phyloP scores from a whole-genome alignment of 2,113 vertebrate genomes.

The Pheucticus melanocephalus region DNA sequence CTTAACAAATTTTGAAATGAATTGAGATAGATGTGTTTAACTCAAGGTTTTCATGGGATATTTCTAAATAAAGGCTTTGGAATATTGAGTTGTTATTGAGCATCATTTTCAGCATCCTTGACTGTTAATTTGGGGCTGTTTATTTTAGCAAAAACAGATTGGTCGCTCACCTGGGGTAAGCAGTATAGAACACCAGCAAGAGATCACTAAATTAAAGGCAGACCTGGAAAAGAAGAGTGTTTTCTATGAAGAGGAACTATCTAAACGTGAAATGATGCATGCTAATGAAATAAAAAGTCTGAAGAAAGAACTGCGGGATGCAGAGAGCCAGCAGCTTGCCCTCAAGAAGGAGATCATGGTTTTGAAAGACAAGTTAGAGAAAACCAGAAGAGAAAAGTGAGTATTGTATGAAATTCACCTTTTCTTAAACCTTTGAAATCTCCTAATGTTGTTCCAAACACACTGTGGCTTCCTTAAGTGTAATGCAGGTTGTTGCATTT shows the following conservation, averaged over 20 bases:
- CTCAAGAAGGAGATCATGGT: constrained; percentile 95
- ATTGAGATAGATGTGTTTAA: background rate
- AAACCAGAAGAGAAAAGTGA: constrained; percentile 92
- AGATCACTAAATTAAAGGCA: constrained; percentile 85
- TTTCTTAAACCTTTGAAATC: background rate
- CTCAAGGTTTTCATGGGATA: background rate
- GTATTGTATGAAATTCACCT: background rate
- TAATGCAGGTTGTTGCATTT: background rate
- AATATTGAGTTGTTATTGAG: background rate
- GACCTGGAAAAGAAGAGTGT: constrained; percentile 93
- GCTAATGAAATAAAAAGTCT: constrained; percentile 86
- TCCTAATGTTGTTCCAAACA: background rate
- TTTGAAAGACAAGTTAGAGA: constrained; percentile 97
- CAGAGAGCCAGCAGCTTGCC: constrained; percentile 91
- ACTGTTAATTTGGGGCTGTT: constrained; percentile 37
- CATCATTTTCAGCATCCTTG: background rate
- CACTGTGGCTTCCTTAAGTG: background rate
- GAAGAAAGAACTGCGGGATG: constrained; percentile 92
- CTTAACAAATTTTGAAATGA: background rate
- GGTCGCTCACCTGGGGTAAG: constrained; percentile 81
- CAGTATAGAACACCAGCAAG: constrained; percentile 88
- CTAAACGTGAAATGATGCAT: constrained; percentile 87
- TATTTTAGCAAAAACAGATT: constrained; percentile 82
- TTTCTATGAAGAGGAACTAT: constrained; percentile 89
- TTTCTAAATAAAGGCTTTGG: background rate